These are phyloP conservation scores for Xiphorhynchus elegans DNA, from an alignment of 2,113 vertebrate genomes.

Conservation along the genomic window DNA sequence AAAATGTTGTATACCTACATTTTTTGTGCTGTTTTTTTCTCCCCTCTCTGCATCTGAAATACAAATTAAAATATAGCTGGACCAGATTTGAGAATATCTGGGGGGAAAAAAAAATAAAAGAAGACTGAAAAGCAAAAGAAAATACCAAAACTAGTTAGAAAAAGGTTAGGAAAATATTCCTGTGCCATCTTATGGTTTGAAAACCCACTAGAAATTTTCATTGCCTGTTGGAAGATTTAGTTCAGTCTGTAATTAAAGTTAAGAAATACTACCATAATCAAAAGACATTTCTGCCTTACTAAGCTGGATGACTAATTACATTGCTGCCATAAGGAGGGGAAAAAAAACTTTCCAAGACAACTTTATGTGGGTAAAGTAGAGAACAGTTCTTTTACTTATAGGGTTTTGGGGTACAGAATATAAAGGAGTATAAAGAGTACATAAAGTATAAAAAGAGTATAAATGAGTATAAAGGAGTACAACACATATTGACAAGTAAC, in stretches of 20 bases:
- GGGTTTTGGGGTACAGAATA: too few relatives aligned
- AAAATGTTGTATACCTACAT: background rate
- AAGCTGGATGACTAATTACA: background rate
- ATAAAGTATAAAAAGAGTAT: too few relatives aligned
- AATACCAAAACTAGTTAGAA: background rate
- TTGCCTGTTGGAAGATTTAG: background rate
- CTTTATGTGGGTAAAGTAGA: too few relatives aligned
- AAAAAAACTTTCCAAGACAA: too few relatives aligned
- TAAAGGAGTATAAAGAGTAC: too few relatives aligned
- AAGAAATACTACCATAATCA: background rate
- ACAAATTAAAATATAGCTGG: background rate
- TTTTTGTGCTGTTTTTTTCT: background rate
- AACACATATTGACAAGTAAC: too few relatives aligned
- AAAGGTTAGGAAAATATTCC: background rate
- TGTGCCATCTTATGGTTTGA: background rate
- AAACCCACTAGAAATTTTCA: background rate
- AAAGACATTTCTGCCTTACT: background rate
- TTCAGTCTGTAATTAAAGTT: background rate
- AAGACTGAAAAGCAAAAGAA: background rate
- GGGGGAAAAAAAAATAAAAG: background rate
- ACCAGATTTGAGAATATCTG: background rate
- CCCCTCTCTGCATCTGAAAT: background rate
- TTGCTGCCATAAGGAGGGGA: too few relatives aligned
- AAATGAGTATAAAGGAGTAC: too few relatives aligned
- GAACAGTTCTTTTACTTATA: too few relatives aligned